Evolutionary conservation across 2,888 invertebrate species (phyloP).

Genomic region (Dioctria linearis): DNA sequence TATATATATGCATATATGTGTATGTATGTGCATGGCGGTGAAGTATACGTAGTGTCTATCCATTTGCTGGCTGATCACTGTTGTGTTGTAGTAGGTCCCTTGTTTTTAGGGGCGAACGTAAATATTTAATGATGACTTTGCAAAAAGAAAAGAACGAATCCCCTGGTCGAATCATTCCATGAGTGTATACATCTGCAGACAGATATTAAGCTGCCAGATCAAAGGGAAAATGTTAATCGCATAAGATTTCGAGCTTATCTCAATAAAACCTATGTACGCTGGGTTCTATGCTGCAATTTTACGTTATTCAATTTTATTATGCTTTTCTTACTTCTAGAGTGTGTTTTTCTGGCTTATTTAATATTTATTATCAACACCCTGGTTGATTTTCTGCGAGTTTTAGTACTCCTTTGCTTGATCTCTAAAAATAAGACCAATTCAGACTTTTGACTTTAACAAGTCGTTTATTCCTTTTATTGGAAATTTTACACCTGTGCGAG

Average conservation of each 20-base stretch:
- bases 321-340: constrained; percentile 23
- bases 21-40: not conserved
- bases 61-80: constrained; percentile 50
- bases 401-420: no score
- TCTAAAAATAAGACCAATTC: no score
- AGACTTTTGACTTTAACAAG: no score
- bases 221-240: constrained; percentile 58
- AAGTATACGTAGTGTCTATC: constrained; percentile 8
- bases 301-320: constrained; percentile 48
- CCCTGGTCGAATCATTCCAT: constrained; percentile 48
- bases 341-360: constrained; percentile 44
- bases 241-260: constrained; percentile 50
- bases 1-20: not conserved
- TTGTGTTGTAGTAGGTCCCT: constrained; percentile 16
- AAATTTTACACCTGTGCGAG: no score
- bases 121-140: constrained; percentile 62
- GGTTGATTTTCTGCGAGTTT: not conserved
- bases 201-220: constrained; percentile 53
- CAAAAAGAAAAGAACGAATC: constrained; percentile 58
- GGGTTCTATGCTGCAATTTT: constrained; percentile 38
- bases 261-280: not conserved
- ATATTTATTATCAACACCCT: constrained; percentile 44
- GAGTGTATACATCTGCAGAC: constrained; percentile 28
- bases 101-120: constrained; percentile 52
- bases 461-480: no score